phyloP scores from a whole-genome alignment of 2,888 invertebrate species.

The Ectemnius cavifrons region DNA sequence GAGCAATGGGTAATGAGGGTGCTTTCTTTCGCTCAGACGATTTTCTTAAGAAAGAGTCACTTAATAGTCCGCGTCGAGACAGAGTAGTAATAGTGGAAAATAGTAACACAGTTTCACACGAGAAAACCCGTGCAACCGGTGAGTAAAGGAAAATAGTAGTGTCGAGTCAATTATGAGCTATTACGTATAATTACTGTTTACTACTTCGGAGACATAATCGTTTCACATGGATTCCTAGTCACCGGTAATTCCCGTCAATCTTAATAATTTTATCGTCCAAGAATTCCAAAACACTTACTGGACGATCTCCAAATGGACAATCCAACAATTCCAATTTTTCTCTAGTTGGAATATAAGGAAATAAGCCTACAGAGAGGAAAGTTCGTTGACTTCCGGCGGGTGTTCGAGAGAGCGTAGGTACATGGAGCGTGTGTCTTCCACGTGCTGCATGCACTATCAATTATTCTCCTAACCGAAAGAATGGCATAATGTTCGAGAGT shows the following conservation, averaged over 20 bases:
- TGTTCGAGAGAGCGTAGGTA: neutral
- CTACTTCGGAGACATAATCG: constrained; percentile 11
- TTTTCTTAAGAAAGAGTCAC: neutral
- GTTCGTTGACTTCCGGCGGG: neutral
- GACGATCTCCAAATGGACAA: too few species aligned
- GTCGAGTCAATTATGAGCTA: constrained; percentile 32
- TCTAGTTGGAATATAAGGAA: too few species aligned
- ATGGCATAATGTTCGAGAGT: neutral
- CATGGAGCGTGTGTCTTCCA: neutral
- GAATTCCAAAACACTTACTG: too few species aligned
- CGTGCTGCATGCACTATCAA: constrained; percentile 1
- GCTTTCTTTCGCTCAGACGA: too few species aligned
- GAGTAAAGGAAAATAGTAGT: constrained; percentile 16
- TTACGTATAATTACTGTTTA: constrained; percentile 39
- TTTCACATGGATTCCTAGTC: constrained; percentile 8
- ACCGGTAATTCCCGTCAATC: too few species aligned
- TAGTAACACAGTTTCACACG: constrained; percentile 9
- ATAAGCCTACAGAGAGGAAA: neutral
- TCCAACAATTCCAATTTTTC: too few species aligned
- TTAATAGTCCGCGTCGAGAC: constrained; percentile 19
- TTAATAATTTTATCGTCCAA: too few species aligned
- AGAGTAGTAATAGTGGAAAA: constrained; percentile 18
- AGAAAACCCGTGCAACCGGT: constrained; percentile 22
- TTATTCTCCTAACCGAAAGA: neutral
- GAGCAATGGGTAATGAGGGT: too few species aligned